Conservation (phyloP, 1,140 invertebrate species). For the Amyelois transitella region DNA sequence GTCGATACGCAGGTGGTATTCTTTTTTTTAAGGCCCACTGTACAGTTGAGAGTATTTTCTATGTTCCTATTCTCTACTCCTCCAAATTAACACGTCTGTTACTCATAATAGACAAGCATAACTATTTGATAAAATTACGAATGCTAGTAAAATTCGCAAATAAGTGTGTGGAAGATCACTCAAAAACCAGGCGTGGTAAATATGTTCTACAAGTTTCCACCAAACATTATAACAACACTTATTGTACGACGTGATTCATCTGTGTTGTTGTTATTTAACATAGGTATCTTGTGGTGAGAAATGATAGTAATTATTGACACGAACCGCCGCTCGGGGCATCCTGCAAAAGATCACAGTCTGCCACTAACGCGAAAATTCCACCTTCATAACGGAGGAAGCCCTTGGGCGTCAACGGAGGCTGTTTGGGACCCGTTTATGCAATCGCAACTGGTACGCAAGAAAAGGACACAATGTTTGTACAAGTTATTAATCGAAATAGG, state of each 20-base stretch:
- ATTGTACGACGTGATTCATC: background rate
- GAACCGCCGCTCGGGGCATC: slow-evolving; percentile 40
- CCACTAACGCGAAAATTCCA: slow-evolving; percentile 64
- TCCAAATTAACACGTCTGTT: no score
- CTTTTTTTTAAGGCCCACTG: no score
- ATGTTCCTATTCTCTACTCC: no score
- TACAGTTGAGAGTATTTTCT: no score
- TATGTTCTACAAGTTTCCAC: no score
- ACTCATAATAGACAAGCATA: no score
- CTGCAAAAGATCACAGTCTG: slow-evolving; percentile 48
- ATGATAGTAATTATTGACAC: slow-evolving; percentile 70
- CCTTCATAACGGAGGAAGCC: slow-evolving; percentile 52
- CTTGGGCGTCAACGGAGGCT: slow-evolving; percentile 37
- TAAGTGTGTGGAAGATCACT: no score
- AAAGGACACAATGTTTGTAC: background rate
- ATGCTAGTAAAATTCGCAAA: no score
- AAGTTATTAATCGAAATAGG: background rate
- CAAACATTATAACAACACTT: no score
- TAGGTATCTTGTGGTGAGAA: slow-evolving; percentile 46
- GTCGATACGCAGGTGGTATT: no score
- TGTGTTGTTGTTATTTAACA: background rate
- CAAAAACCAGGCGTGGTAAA: no score
- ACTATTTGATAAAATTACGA: no score
- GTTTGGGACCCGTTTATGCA: slow-evolving; percentile 4
- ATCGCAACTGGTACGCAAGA: slow-evolving; percentile 18